Base-by-base conservation (phyloP, 2,113 vertebrate genomes). In the Leptodactylus fuscus region DNA sequence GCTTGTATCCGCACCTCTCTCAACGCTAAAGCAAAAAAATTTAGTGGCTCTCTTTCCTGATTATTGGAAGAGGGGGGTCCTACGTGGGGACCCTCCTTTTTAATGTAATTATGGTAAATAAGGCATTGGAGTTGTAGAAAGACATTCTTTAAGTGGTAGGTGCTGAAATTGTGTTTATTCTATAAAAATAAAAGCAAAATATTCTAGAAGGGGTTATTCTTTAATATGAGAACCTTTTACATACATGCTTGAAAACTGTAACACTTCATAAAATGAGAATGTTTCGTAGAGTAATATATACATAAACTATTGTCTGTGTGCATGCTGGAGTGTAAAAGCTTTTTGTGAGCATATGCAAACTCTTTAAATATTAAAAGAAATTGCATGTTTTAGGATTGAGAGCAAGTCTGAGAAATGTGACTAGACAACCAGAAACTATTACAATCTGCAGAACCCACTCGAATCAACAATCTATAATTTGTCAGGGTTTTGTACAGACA, bases 361-460 rank as follows among this genome's bases (percentile, higher is more conserved):
- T 32, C 53, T 83, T 83, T 32, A 76, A 75, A 76, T 83, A 83
- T 83, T 83, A 74, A 74, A 82, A 60, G 81, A 58, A 60, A 83
- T 74, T 73, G 69, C 69, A 60, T 83, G 49, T 29, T 74, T 58
- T 67, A 46, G n/a, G 38, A 67, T 62, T 81, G 58, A n/a, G 60
- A 69, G 41, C 49, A 51, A n/a, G 62, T 70, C 80, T 76, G 71
- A 76, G 27, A 76, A 58, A 83, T 83, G 27, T 83, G 81, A 83
- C 69, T 62, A 83, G 81, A 83, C 81, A 76, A 62, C 70, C 80
- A 51, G 48, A 82, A 82, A 83, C 51, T 83, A 76, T 83, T 75
- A 82, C 62, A 82, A 67, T 83, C 69, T 83, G 11, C 51, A 60
- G 36, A 73, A 83, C 81, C 69, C 36, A 36, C 81, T 83, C 70